phyloP scores from a whole-genome alignment of 2,797 vertebrate species.

The Monodelphis domestica region DNA sequence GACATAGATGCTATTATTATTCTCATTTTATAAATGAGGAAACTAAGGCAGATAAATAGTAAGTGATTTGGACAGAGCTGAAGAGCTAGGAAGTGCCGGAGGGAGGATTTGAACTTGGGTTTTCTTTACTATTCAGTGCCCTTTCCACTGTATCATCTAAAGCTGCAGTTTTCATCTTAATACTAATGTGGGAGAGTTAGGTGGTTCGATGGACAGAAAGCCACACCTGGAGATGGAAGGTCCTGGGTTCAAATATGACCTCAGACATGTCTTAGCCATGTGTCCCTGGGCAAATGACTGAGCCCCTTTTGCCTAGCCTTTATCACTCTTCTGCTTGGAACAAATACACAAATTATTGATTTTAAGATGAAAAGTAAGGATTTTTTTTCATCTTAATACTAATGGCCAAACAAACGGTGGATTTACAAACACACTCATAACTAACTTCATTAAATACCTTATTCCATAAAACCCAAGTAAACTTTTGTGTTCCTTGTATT shows the following conservation, averaged over 20 bases:
- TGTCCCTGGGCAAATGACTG: too few species aligned
- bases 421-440: neutral
- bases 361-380: too few species aligned
- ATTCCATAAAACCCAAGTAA: constrained; percentile 54
- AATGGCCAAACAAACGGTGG: neutral
- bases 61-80: neutral
- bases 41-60: neutral
- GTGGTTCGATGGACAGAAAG: too few species aligned
- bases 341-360: too few species aligned
- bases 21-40: neutral
- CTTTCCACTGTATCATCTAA: neutral
- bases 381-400: neutral
- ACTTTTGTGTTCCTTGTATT: constrained; percentile 14
- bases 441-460: constrained; percentile 7
- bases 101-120: neutral
- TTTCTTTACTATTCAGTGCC: neutral
- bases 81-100: neutral
- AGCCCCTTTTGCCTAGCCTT: too few species aligned
- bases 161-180: neutral
- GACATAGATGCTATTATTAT: neutral
- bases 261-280: too few species aligned
- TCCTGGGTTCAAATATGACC: too few species aligned
- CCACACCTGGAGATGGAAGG: too few species aligned
- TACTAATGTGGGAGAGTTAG: too few species aligned
- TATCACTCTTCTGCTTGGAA: too few species aligned